Evolutionary conservation across 2,113 vertebrate species (phyloP).

Genomic region (Semicossyphus pulcher): DNA sequence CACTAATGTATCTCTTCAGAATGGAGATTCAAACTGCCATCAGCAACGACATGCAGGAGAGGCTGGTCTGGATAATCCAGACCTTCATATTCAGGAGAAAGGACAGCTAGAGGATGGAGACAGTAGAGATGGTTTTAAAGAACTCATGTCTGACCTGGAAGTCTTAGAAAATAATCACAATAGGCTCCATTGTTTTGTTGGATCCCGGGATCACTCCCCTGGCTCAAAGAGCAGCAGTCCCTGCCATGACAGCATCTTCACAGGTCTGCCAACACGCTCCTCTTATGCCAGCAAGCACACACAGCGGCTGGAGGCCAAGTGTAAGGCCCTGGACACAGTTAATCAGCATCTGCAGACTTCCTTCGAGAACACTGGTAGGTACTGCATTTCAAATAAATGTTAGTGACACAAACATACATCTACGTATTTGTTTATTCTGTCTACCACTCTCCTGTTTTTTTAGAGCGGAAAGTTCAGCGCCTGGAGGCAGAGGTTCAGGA

Average conservation of each 20-base stretch:
- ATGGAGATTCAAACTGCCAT: conserved; percentile 43
- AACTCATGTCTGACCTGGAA: conserved; percentile 74
- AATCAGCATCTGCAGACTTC: conserved; percentile 82
- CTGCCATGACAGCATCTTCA: conserved; percentile 69
- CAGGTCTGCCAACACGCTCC: conserved; percentile 74
- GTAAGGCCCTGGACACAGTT: conserved; percentile 67
- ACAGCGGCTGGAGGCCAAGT: conserved; percentile 77
- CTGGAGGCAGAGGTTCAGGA: conserved; percentile 79
- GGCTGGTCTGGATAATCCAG: conserved; percentile 9
- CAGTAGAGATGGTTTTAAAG: conserved; percentile 64
- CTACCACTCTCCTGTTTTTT: not conserved
- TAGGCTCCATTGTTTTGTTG: conserved; percentile 39
- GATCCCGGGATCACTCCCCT: conserved; percentile 40
- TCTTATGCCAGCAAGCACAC: conserved; percentile 70
- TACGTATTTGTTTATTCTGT: not conserved
- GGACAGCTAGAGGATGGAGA: conserved; percentile 83
- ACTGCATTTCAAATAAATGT: not conserved
- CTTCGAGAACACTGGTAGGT: conserved; percentile 79
- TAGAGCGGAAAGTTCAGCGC: conserved; percentile 82
- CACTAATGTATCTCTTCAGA: not conserved
- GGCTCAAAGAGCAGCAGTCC: conserved; percentile 55
- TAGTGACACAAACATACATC: not conserved
- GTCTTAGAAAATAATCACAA: conserved; percentile 84
- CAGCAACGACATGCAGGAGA: conserved; percentile 4
- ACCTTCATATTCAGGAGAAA: conserved; percentile 85